Evolutionary conservation across 2,888 invertebrate species (phyloP).

Genomic region (Cepaea hortensis): DNA sequence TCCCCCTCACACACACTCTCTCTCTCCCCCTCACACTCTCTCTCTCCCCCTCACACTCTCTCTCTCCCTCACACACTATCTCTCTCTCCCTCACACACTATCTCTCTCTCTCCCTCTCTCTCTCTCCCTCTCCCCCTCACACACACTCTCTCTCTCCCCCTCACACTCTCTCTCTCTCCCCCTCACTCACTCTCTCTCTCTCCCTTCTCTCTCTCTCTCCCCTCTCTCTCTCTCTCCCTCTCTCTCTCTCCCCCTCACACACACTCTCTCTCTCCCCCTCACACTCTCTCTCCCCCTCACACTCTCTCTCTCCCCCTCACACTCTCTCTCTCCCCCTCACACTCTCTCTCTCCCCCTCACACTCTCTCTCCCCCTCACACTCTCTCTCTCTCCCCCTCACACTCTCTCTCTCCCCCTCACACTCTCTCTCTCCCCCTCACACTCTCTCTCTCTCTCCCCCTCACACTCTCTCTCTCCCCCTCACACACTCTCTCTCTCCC

Average conservation of each 20-base stretch:
- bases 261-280: conserved; percentile 36
- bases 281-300: too few relatives aligned
- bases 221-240: conserved; percentile 16
- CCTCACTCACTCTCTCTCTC: conserved; percentile 1
- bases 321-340: background rate
- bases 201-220: background rate
- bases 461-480: conserved; percentile 36
- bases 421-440: background rate
- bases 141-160: conserved; percentile 37
- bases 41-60: conserved; percentile 32
- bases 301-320: background rate
- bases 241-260: background rate
- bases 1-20: background rate
- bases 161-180: conserved; percentile 20
- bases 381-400: too few relatives aligned
- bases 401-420: background rate
- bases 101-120: conserved; percentile 16
- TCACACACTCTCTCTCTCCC: conserved; percentile 19
- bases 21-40: background rate
- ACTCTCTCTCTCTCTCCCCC: conserved; percentile 7
- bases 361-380: conserved; percentile 34
- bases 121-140: background rate
- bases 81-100: background rate
- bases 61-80: too few relatives aligned
- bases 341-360: background rate